phyloP scores from a whole-genome alignment of 2,888 invertebrate genomes.

The Gerris lacustris region DNA sequence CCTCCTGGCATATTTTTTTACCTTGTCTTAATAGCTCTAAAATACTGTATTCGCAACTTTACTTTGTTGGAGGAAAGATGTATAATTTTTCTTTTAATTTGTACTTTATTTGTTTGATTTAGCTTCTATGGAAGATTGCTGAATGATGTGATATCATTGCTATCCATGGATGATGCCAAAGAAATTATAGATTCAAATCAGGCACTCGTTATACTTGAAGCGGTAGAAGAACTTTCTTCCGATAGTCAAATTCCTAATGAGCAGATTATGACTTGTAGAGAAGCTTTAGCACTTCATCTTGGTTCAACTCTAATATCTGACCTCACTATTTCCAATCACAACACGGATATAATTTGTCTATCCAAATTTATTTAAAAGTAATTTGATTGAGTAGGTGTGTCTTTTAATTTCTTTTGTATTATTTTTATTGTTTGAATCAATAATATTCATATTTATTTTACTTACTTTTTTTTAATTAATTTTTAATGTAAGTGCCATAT shows the following conservation, averaged over 20 bases:
- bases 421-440: neutral
- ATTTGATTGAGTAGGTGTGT: neutral
- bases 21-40: no score
- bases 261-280: neutral
- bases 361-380: no score
- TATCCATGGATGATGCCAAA: neutral
- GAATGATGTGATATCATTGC: neutral
- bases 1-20: no score
- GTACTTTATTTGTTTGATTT: neutral
- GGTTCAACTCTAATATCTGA: neutral
- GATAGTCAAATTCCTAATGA: neutral
- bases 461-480: no score
- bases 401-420: neutral
- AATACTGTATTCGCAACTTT: no score
- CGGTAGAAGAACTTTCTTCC: neutral
- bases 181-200: neutral
- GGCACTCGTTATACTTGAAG: neutral
- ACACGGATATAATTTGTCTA: neutral
- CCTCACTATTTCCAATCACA: neutral
- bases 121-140: neutral
- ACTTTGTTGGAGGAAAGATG: no score
- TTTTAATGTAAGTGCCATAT: no score
- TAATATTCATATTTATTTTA: no score
- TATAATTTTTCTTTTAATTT: constrained; percentile 8
- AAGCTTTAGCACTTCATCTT: neutral